Evolutionary conservation across 1,140 invertebrate species (phyloP).

Genomic region (Teleogryllus occipitalis): DNA sequence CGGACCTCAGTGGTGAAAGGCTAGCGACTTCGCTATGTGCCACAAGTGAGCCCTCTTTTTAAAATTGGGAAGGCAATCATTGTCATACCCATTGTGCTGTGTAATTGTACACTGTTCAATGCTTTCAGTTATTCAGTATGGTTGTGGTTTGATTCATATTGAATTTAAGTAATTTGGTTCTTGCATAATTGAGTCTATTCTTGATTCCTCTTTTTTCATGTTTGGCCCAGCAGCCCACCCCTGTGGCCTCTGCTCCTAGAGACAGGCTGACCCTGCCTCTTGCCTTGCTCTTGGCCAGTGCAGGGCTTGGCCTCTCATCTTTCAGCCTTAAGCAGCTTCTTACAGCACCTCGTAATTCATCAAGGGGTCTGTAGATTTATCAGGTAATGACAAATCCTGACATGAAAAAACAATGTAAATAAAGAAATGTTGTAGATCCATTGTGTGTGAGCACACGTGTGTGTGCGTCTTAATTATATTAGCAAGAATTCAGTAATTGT

Average conservation of each 20-base stretch:
- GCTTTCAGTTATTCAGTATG: no score
- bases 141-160: no score
- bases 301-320: constrained; percentile 25
- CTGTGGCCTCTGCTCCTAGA: background rate
- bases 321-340: constrained; percentile 25
- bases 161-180: no score
- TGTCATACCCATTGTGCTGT: no score
- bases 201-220: background rate
- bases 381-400: background rate
- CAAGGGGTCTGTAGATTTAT: background rate
- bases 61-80: no score
- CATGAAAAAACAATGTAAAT: background rate
- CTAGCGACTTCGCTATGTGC: no score
- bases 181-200: no score
- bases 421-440: background rate
- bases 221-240: background rate
- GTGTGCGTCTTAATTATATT: no score
- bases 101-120: no score
- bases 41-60: no score
- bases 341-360: constrained; percentile 6
- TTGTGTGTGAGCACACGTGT: background rate
- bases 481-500: no score
- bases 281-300: constrained; percentile 22
- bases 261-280: constrained; percentile 18
- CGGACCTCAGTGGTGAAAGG: no score